Conservation (phyloP, 2,888 invertebrate genomes). For the Macaria notata region DNA sequence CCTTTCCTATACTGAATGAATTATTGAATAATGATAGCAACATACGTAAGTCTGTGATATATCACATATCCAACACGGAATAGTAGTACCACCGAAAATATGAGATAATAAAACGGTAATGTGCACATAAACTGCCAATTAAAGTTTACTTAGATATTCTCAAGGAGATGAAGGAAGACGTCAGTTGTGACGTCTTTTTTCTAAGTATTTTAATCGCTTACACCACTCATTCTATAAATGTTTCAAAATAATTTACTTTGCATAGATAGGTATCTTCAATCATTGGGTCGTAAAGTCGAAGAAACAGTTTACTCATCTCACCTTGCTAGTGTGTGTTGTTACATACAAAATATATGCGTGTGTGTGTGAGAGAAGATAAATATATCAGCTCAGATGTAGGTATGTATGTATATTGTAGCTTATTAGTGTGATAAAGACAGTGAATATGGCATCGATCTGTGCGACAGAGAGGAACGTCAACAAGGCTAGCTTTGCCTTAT, state of each 20-base stretch:
- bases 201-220: constrained; percentile 1
- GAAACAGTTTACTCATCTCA: constrained; percentile 78
- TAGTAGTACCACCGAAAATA: too few relatives aligned
- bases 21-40: too few relatives aligned
- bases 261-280: constrained; percentile 75
- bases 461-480: constrained; percentile 66
- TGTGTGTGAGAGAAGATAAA: constrained; percentile 41
- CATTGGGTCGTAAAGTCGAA: constrained; percentile 78
- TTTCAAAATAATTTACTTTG: constrained; percentile 73
- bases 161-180: too few relatives aligned
- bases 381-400: constrained; percentile 9
- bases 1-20: too few relatives aligned
- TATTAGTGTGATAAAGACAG: constrained; percentile 74
- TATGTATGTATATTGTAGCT: constrained; percentile 56
- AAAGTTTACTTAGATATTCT: too few relatives aligned
- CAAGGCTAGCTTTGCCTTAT: constrained; percentile 78
- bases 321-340: constrained; percentile 57
- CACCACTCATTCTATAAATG: constrained; percentile 26
- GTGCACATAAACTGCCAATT: too few relatives aligned
- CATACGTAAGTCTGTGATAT: too few relatives aligned
- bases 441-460: constrained; percentile 48
- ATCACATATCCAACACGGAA: too few relatives aligned
- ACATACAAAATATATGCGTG: constrained; percentile 42
- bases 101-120: too few relatives aligned
- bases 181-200: too few relatives aligned